Base-by-base conservation (phyloP, 2,797 vertebrate species). In the Acomys russatus region DNA sequence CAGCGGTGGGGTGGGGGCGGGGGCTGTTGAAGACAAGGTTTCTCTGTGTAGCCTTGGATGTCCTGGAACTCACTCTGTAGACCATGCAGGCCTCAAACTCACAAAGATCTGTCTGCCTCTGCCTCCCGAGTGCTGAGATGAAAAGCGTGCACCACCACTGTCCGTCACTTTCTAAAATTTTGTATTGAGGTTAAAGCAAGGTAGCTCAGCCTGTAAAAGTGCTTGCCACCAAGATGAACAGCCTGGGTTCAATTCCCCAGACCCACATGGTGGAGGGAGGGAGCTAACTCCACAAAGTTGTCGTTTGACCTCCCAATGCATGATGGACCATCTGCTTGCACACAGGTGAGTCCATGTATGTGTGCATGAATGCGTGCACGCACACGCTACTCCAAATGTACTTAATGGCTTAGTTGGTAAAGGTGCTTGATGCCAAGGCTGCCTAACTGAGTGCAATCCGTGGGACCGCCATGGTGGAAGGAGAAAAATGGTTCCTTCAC, bases 331-430 rank as follows among this genome's bases (percentile, higher is more conserved):
- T 63, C 56, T 83, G 23, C 59, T 83, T 38, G 35, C 14, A 59
- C 79, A 83, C n/a, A 63, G 59, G 59, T 38, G 23, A 63, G n/a
- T n/a, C n/a, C n/a, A n/a, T n/a, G n/a, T n/a, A 28, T 18, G 7
- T 8, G 0, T 1, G 3, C 10, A 9, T 6, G 4, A 20, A 25
- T 22, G 15, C 79, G 3, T 4, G 10, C 54, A 23, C 56, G 25
- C 78, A 79, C 74, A 77, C 74, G 51, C 74, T 49, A n/a, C 30
- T 2, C 49, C 51, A 54, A 76, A 59, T 23, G 5, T 22, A 59
- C 20, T 54, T 78, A 78, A 54, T 54, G 28, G 23, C 23, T 49
- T n/a, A 71, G n/a, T n/a, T 35, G n/a, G 6, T 71, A 35, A 74
- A 74, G 23, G 35, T 25, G 22, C 38, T 56, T 54, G 30, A 28